Evolutionary conservation across 2,888 invertebrate genomes (phyloP), one percentile per base, ranked within the genome.

Genomic region (Schizotus pectinicornis): DNA sequence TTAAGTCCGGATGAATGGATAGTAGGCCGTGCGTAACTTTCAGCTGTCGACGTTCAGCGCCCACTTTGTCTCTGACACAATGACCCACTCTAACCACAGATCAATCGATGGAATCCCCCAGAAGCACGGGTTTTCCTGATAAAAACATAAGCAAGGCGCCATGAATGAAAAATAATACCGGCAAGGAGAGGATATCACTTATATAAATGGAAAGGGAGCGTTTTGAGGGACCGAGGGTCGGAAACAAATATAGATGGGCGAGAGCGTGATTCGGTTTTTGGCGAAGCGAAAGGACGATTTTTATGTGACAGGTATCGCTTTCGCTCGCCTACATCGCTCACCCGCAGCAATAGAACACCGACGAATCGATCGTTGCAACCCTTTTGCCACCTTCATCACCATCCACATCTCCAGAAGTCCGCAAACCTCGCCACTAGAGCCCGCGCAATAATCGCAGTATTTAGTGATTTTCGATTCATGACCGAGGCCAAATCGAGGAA

Each of bases 61-160:
- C 54, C 56, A 60, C 61, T 64, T 61, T 64, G 62, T 64, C 61
- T 62, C 55, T 61, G 62, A 62, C 61, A 59, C 59, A 56, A 62
- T 57, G 52, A 57, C 50, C 57, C 41, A 63, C 46, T 50, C 61
- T 43, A 49, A 50, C 47, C 55, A 42, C 56, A 33, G 48, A 59
- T 59, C 59, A 48, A 59, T 59, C 59, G 54, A 55, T 50, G 43
- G 13, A 33, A 22, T 33, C 38, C 14, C 45, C 31, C 3, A n/a
- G 38, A 37, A 32, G 31, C 42, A 13, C 11, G 7, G 37, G 22
- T 22, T 22, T 42, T 22, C 31, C 11, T 12, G 55, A 55, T 55
- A 55, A 48, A 56, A 56, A 56, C 56, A 49, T 49, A 56, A 42
- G 49, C 49, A 49, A 41, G 11, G 49, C 12, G 38, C 43, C 49